Conservation (phyloP, 2,888 invertebrate species). For the Hirudinaria manillensis region DNA sequence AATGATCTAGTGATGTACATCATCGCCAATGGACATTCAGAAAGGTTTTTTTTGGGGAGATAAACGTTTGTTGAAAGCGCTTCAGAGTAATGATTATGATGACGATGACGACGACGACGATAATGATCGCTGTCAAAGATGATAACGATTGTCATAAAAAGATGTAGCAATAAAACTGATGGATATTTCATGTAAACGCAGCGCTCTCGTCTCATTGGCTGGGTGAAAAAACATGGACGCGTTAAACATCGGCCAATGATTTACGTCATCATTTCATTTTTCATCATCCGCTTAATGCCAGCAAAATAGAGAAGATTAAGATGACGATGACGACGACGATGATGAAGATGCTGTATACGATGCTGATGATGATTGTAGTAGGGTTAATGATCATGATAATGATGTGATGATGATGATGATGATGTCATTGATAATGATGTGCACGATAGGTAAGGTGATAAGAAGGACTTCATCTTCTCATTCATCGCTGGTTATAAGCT, state of each 20-base stretch:
- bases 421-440: slow-evolving; percentile 19
- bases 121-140: not conserved
- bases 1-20: not conserved
- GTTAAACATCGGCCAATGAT: no score
- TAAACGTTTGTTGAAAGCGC: not conserved
- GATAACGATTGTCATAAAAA: not conserved
- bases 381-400: slow-evolving; percentile 25
- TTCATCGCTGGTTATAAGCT: no score
- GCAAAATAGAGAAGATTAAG: not conserved
- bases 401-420: slow-evolving; percentile 17
- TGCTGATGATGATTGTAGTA: slow-evolving; percentile 16
- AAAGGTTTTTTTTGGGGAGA: not conserved
- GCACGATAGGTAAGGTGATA: not conserved
- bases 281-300: no score
- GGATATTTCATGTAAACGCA: no score
- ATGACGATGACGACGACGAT: slow-evolving; percentile 11
- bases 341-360: slow-evolving; percentile 17
- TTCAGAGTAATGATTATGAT: not conserved
- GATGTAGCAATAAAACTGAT: no score
- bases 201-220: no score
- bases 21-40: not conserved
- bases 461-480: no score
- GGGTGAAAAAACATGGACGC: no score
- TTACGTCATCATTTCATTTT: no score
- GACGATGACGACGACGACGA: slow-evolving; percentile 13